Percentiles rank a stretch among this genome's conserved stretches.
These are phyloP conservation scores for Corythaeola cristata DNA, from an alignment of 2,113 vertebrate genomes.

Conservation along the genomic window DNA sequence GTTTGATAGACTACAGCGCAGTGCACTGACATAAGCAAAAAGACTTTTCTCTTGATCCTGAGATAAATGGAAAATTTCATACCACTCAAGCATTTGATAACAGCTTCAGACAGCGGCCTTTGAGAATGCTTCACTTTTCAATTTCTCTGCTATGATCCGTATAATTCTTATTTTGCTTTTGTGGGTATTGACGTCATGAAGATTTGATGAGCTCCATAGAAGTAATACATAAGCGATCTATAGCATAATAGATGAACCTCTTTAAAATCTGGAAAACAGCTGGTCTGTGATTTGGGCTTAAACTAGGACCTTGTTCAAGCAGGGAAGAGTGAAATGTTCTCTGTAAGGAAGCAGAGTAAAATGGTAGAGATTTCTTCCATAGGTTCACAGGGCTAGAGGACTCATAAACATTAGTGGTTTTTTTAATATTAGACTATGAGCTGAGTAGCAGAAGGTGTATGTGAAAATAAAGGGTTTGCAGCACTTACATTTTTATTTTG, in stretches of 20 bases:
- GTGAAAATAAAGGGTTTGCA: background rate
- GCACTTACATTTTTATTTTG: background rate
- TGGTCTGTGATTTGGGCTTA: background rate
- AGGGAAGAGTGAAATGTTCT: background rate
- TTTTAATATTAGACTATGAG: background rate
- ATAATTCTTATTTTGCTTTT: background rate
- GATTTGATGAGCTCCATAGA: background rate
- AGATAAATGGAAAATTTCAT: background rate
- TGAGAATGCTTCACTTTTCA: background rate
- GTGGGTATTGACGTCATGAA: background rate
- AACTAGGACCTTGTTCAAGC: background rate
- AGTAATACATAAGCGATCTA: background rate
- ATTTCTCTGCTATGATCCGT: background rate
- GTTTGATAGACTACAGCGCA: background rate
- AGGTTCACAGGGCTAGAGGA: background rate
- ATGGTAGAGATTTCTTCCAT: background rate
- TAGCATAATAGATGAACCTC: background rate
- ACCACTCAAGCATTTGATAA: background rate
- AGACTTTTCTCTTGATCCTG: background rate
- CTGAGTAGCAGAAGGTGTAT: background rate
- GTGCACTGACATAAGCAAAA: background rate
- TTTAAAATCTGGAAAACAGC: constrained; percentile 3
- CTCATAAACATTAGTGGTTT: background rate
- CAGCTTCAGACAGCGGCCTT: background rate
- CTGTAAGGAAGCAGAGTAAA: background rate